Base-by-base conservation (phyloP, 2,113 vertebrate species). In the Zapornia atra region DNA sequence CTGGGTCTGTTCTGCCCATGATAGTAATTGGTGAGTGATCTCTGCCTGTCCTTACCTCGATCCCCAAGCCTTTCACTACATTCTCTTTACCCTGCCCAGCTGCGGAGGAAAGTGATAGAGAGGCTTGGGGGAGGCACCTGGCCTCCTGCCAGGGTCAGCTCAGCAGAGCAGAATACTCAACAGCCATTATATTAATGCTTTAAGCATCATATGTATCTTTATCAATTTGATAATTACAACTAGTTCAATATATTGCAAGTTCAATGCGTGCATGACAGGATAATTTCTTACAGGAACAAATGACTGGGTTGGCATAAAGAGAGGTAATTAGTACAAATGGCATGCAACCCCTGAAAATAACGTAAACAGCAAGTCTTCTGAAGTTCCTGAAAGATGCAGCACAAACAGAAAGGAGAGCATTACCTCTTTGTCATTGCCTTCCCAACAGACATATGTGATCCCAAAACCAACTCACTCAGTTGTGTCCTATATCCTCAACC, bases 401-500 rank as follows among this genome's bases (percentile, higher is more conserved):
- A 48, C 3, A 8, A 57, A 42, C 28, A 76, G 65, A 87, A 91
- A 46, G 22, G n/a, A 18, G 28, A 66, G 34, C 6, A 42, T 22
- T 66, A 38, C 16, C 42, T 54, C 24, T 18, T 44, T 21, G 8
- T 22, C 59, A 83, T 36, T 68, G 50, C 51, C 12, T 18, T 87
- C 21, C 22, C 0, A 0, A 10, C 1, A 4, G 31, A 64, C 20
- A 21, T 21, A 29, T 51, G 81, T 4, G 5, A 28, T 51, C 51
- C 42, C n/a, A 13, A 86, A 77, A 29, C 17, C 1, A 6, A 5
- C 40, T 79, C 21, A 33, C 36, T 60, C 17, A 11, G 66, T 16
- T 24, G 10, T 34, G 60, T 69, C 28, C 34, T 33, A 57, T 33
- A 33, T 18, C 36, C 21, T 80, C 40, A 75, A 75, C 36, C 48